Evolutionary conservation across 2,888 invertebrate genomes (phyloP), one percentile per base, ranked within the genome.

Genomic region (Drosophila sordidapex): DNA sequence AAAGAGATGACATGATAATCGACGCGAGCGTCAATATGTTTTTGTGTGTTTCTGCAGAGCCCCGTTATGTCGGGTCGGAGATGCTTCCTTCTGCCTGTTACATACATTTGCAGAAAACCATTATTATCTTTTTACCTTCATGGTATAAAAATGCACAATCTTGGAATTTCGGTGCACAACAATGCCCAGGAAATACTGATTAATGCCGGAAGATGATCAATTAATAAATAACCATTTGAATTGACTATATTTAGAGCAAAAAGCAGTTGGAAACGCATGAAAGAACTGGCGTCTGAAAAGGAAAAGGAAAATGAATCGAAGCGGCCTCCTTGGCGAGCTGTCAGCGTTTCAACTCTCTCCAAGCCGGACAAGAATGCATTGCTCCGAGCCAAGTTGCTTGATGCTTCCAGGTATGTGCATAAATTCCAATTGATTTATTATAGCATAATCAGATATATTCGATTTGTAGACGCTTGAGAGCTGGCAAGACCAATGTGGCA

Each of bases 271-370:
- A 92, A 90, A 69, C 91, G 90, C 64, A 91, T 93, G 83, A 93
- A 92, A 63, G 93, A 93, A 0, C 66, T 77, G 53, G 85, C 86
- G 2, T 64, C 89, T 13, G 85, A 85, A 27, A 88, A 83, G 51
- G 89, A 87, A 58, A 87, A 88, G 66, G 91, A 92, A 43, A 82
- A 75, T 56, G 93, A 93, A 38, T 86, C 89, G 2, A 92, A 92
- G 66, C 83, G 92, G n/a, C 93, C 93, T 25, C 93, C 93, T 53
- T 93, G 93, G 93, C 87, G 92, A 18, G 90, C 93, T 38, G 92
- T 92, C 29, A 92, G 92, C 52, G 83, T 92, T 31, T 92, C 93
- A 29, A 92, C 92, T 21, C 80, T 92, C 8, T 80, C 92, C 0
- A 92, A 93, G 69, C 92, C 92, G 10, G 93, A 93, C 59, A 93